These are phyloP conservation scores for Actinopyga echinites DNA, from an alignment of 53 echinoderm and acorn worm species.

Conservation along the genomic window DNA sequence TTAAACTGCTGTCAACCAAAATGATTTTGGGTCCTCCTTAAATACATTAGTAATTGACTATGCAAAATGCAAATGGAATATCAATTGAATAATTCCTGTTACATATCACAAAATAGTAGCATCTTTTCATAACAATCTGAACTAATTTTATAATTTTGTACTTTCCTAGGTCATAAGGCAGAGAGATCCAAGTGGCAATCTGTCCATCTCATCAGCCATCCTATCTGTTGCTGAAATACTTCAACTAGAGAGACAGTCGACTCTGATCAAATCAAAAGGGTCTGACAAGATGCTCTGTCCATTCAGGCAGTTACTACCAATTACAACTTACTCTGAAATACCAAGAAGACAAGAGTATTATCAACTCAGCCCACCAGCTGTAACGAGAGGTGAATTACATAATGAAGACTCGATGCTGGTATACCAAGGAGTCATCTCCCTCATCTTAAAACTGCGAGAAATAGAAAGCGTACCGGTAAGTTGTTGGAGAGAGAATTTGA, in stretches of 20 bases:
- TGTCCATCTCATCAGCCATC: slow-evolving; percentile 7
- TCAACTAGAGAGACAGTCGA: background rate
- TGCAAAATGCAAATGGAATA: too few relatives aligned
- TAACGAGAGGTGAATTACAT: background rate
- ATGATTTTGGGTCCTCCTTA: too few relatives aligned
- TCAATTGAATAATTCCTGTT: too few relatives aligned
- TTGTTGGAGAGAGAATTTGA: background rate
- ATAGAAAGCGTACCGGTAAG: background rate
- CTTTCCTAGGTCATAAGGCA: too few relatives aligned
- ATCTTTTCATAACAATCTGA: too few relatives aligned
- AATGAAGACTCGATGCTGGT: background rate
- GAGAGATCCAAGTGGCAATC: background rate
- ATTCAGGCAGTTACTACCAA: background rate
- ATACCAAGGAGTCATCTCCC: slow-evolving; percentile 16
- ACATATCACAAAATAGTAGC: too few relatives aligned
- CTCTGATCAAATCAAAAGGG: background rate
- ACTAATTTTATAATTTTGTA: too few relatives aligned
- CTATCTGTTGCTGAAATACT: background rate
- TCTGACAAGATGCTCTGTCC: background rate
- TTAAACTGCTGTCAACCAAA: too few relatives aligned
- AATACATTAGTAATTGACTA: too few relatives aligned
- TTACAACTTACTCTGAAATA: background rate
- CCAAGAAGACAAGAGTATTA: background rate
- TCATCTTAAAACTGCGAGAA: background rate
- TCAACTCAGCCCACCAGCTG: background rate